Conservation (phyloP, 2,888 invertebrate genomes). For the Drosophila barbarae region DNA sequence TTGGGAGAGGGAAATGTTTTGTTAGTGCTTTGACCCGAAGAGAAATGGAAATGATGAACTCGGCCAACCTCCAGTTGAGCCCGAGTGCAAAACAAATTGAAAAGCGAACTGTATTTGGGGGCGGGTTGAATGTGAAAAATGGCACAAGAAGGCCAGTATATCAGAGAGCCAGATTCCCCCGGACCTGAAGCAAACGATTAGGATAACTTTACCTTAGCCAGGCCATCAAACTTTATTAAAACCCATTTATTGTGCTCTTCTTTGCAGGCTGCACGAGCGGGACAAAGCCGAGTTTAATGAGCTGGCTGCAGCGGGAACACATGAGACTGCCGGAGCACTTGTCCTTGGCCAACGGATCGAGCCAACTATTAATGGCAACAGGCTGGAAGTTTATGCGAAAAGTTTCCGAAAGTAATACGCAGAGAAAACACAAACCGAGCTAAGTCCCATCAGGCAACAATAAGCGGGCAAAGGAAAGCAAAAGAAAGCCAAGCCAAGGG, state of each 20-base stretch:
- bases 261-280: conserved; percentile 42
- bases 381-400: conserved; percentile 67
- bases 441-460: conserved; percentile 37
- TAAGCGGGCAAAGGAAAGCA: conserved; percentile 45
- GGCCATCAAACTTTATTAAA: conserved; percentile 45
- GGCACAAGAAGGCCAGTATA: neutral
- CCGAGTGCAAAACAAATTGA: conserved; percentile 33
- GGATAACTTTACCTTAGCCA: conserved; percentile 16
- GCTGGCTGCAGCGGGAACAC: conserved; percentile 41
- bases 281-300: conserved; percentile 53
- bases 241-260: conserved; percentile 52
- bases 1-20: conserved; percentile 6
- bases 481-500: conserved; percentile 11
- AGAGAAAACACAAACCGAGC: conserved; percentile 41
- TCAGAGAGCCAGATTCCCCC: neutral
- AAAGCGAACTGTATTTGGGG: conserved; percentile 13
- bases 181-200: conserved; percentile 19
- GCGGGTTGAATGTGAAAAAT: conserved; percentile 23
- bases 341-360: conserved; percentile 37
- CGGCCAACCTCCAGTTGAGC: conserved; percentile 17
- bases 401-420: conserved; percentile 65
- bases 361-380: conserved; percentile 66
- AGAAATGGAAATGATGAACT: conserved; percentile 36
- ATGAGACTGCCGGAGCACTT: conserved; percentile 31
- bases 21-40: conserved; percentile 24